Conservation (phyloP, 2,888 invertebrate genomes). For the Calameuta filiformis region DNA sequence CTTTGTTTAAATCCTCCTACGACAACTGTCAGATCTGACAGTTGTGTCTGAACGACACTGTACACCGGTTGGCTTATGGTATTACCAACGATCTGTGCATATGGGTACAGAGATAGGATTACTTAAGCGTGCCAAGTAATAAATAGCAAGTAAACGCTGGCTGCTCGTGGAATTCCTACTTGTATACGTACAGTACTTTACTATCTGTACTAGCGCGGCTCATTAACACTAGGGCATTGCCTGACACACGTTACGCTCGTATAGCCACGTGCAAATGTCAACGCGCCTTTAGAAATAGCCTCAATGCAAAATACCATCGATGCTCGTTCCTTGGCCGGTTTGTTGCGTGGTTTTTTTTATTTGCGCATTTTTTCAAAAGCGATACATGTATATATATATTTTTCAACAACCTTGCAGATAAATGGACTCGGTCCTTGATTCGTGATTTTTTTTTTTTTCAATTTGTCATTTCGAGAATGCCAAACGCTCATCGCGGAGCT, state of each 20-base stretch:
- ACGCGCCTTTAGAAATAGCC: not conserved
- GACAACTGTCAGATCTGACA: not conserved
- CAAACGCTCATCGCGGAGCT: conserved; percentile 25
- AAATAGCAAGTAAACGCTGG: not conserved
- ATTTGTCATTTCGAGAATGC: conserved; percentile 11
- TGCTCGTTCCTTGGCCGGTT: not conserved
- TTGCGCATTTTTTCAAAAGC: not conserved
- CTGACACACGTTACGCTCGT: not conserved
- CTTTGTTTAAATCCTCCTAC: not conserved
- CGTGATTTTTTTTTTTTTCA: not conserved
- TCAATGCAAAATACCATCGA: not conserved
- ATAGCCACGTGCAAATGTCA: not conserved
- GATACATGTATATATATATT: not conserved
- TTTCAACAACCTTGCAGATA: not conserved
- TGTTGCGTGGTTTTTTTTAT: not conserved
- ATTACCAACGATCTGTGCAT: not conserved
- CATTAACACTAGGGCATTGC: not conserved
- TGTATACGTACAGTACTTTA: not conserved
- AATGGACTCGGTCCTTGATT: not conserved
- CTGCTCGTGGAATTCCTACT: not conserved
- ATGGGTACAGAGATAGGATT: not conserved
- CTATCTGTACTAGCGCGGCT: not conserved
- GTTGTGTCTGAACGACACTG: not conserved
- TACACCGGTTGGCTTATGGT: not conserved
- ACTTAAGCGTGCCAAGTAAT: not conserved